Percentiles rank a stretch among this genome's conserved stretches.
Evolutionary conservation across 2,113 vertebrate genomes (phyloP).

Genomic region (Grammomys surdaster): DNA sequence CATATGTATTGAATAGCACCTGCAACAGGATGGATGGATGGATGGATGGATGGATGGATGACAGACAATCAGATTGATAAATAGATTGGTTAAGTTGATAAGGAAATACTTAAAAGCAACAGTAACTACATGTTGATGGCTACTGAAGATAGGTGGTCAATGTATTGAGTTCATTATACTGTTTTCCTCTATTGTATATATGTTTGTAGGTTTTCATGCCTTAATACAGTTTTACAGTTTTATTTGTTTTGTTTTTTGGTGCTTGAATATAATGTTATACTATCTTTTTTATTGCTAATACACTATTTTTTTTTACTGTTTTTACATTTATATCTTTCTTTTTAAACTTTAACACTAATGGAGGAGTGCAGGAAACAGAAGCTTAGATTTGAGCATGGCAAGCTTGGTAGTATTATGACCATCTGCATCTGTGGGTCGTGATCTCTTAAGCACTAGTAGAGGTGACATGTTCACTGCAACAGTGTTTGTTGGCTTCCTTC

Average conservation of each 20-base stretch:
- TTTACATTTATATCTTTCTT: constrained; percentile 35
- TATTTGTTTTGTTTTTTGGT: neutral
- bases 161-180: neutral
- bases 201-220: neutral
- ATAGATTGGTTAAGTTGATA: neutral
- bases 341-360: neutral
- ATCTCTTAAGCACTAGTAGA: neutral
- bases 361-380: neutral
- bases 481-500: neutral
- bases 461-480: neutral
- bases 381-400: neutral
- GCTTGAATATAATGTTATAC: neutral
- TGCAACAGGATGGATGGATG: neutral
- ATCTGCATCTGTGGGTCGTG: neutral
- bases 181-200: constrained; percentile 23
- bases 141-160: neutral
- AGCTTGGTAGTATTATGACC: neutral
- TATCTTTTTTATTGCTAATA: neutral
- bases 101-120: constrained; percentile 46
- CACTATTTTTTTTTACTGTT: neutral
- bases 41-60: no score
- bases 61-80: no score
- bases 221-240: neutral
- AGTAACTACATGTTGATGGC: neutral
- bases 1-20: neutral